Conservation (phyloP, 23 tunicate genomes). For the Trididemnum miniatum region DNA sequence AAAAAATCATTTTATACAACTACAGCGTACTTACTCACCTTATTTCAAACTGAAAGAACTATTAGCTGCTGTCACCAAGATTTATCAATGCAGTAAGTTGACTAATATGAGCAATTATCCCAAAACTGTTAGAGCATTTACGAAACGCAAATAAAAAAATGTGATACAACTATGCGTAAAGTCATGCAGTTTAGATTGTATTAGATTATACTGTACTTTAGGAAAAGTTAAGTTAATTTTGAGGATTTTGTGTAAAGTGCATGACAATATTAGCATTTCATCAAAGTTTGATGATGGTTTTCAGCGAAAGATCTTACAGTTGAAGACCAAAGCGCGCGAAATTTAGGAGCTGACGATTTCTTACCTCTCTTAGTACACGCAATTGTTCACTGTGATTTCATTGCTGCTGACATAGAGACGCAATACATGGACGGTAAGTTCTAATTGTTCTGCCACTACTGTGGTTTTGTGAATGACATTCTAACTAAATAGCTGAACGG, state of each 20-base stretch:
- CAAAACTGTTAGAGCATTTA: not conserved
- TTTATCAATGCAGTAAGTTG: slow-evolving; percentile 84
- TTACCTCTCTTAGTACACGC: slow-evolving; percentile 84
- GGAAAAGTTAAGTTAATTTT: no score
- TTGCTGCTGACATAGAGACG: slow-evolving; percentile 92
- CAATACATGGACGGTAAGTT: slow-evolving; percentile 91
- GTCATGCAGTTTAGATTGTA: no score
- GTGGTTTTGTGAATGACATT: no score
- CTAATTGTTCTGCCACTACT: no score
- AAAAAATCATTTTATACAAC: slow-evolving; percentile 47
- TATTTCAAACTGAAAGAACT: slow-evolving; percentile 86
- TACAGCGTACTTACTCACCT: slow-evolving; percentile 88
- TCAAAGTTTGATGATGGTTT: not conserved
- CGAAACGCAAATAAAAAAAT: not conserved
- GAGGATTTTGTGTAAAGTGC: no score
- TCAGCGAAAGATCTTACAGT: slow-evolving; percentile 60
- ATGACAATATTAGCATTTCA: not conserved
- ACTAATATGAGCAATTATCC: not conserved
- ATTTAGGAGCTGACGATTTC: slow-evolving; percentile 95
- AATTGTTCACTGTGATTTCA: slow-evolving; percentile 66
- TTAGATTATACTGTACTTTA: no score
- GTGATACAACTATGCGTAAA: no score
- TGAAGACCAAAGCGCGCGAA: slow-evolving; percentile 68
- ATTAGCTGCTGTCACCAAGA: slow-evolving; percentile 82
- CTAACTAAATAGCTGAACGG: no score